Evolutionary conservation across 2,888 invertebrate genomes (phyloP).

Genomic region (Andricus curvator): DNA sequence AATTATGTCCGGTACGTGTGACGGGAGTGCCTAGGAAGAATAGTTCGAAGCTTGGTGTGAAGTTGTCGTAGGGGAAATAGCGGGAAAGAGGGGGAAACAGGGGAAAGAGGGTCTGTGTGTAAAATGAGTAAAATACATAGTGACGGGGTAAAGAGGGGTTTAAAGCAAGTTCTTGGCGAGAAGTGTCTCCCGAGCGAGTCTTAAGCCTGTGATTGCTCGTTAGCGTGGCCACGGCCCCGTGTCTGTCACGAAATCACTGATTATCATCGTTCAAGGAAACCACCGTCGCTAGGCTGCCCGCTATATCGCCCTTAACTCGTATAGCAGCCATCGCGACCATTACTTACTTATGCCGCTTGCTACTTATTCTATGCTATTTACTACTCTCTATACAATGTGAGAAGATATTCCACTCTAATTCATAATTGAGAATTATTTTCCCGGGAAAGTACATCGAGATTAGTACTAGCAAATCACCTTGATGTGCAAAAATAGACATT

Average conservation of each 20-base stretch:
- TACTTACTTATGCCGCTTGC: constrained; percentile 71
- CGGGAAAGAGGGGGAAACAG: not conserved
- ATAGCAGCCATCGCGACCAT: constrained; percentile 72
- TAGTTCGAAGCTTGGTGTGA: constrained; percentile 9
- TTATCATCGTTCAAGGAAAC: constrained; percentile 79
- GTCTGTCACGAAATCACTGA: constrained; percentile 79
- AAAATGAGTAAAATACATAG: constrained; percentile 48
- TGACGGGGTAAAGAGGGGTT: constrained; percentile 53
- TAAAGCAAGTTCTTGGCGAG: constrained; percentile 62
- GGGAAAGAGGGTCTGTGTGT: constrained; percentile 12
- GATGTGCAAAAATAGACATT: too few relatives aligned
- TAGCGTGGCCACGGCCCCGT: constrained; percentile 78
- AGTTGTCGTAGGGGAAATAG: constrained; percentile 25
- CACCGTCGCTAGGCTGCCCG: constrained; percentile 66
- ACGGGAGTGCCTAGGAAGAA: constrained; percentile 45
- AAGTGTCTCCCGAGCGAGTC: constrained; percentile 72
- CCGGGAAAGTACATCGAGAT: too few relatives aligned
- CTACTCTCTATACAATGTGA: constrained; percentile 19
- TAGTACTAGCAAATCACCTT: too few relatives aligned
- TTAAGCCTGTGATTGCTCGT: constrained; percentile 76
- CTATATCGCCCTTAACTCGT: constrained; percentile 63
- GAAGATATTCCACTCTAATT: not conserved
- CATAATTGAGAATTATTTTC: not conserved
- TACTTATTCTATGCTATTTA: constrained; percentile 43
- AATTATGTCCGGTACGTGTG: constrained; percentile 67